These are phyloP conservation scores for Drosophila anceps DNA, from an alignment of 2,888 invertebrate species.

Conservation along the genomic window DNA sequence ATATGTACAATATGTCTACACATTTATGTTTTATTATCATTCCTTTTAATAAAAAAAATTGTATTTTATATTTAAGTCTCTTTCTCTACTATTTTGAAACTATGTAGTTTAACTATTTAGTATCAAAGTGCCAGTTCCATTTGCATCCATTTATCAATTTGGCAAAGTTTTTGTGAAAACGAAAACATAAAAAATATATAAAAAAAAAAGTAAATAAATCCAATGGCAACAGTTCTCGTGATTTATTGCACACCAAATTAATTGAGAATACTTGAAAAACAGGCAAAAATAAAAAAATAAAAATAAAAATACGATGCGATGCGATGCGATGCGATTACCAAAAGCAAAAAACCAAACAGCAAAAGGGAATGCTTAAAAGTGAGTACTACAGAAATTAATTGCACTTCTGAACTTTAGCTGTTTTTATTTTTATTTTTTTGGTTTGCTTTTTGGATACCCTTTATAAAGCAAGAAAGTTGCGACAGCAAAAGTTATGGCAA, in stretches of 20 bases:
- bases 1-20: too few relatives aligned
- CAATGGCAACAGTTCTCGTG: conserved; percentile 28
- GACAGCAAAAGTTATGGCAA: background rate
- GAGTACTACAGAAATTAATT: conserved; percentile 59
- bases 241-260: conserved; percentile 51
- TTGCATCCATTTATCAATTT: conserved; percentile 29
- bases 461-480: background rate
- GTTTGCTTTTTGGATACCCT: conserved; percentile 21
- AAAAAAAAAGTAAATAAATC: conserved; percentile 27
- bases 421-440: conserved; percentile 6
- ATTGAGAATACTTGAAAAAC: conserved; percentile 34
- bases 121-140: conserved; percentile 10
- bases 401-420: conserved; percentile 59
- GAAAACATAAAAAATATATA: conserved; percentile 3
- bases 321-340: conserved; percentile 10
- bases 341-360: conserved; percentile 30
- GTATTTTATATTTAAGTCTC: background rate
- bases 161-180: conserved; percentile 21
- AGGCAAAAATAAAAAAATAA: background rate
- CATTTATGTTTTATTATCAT: too few relatives aligned
- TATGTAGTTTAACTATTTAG: background rate
- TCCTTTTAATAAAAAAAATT: background rate
- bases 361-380: conserved; percentile 31
- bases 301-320: too few relatives aligned
- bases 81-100: background rate